Evolutionary conservation across 2,797 vertebrate species (phyloP).

Genomic region (Tauraco hartlaubi): DNA sequence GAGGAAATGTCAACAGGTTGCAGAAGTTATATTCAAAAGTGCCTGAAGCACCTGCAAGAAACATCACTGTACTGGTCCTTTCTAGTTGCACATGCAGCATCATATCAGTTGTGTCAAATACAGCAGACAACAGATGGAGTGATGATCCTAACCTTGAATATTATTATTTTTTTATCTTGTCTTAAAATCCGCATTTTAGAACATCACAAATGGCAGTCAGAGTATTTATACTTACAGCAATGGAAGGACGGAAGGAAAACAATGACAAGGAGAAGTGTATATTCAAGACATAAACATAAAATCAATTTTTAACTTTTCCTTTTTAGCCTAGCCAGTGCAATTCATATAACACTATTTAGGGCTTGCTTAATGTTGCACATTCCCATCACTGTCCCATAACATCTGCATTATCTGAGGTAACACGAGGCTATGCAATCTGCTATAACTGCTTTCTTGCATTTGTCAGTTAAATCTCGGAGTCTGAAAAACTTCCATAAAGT

Average conservation of each 20-base stretch:
- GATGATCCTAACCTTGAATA: background rate
- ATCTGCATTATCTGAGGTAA: background rate
- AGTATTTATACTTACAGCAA: background rate
- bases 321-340: background rate
- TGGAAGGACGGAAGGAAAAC: background rate
- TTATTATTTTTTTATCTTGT: background rate
- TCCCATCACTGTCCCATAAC: background rate
- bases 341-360: background rate
- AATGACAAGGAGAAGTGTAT: background rate
- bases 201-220: background rate
- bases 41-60: background rate
- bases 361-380: background rate
- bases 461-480: background rate
- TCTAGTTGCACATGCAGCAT: background rate
- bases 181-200: background rate
- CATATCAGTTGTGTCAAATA: background rate
- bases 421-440: background rate
- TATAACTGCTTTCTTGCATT: background rate
- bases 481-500: conserved; percentile 17
- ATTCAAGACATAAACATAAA: background rate
- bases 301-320: background rate
- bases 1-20: background rate
- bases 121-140: background rate
- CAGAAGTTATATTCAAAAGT: background rate
- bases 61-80: background rate